Evolutionary conservation across 64 coral and sea anemone genomes (phyloP).

Genomic region (Stichodactyla mertensii): DNA sequence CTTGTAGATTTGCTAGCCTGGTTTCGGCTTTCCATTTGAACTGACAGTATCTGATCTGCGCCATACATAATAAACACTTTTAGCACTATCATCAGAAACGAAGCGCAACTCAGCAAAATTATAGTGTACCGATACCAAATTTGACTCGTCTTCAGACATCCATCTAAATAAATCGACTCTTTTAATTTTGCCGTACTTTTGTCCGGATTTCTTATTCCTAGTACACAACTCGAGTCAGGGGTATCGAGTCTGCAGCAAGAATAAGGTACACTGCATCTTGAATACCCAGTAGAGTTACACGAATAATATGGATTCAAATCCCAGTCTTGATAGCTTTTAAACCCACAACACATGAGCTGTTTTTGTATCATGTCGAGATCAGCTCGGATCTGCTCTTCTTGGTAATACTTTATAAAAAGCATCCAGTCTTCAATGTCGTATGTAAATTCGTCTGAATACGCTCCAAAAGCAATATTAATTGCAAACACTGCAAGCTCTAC

Average conservation of each 20-base stretch:
- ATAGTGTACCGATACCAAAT: conserved; percentile 21
- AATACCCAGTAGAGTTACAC: background rate
- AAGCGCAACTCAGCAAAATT: background rate
- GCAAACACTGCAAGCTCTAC: background rate
- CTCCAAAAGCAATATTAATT: background rate
- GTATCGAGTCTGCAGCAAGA: conserved; percentile 1
- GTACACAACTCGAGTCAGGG: background rate
- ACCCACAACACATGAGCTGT: conserved; percentile 23
- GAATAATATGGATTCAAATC: conserved; percentile 19
- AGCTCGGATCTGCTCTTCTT: conserved; percentile 12
- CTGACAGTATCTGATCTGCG: background rate
- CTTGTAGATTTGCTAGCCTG: background rate
- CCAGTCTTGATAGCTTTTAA: conserved; percentile 28
- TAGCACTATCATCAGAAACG: background rate
- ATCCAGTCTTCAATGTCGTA: background rate
- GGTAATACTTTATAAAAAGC: conserved; percentile 22
- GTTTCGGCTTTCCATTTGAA: background rate
- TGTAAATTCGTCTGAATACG: background rate
- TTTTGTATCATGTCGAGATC: conserved; percentile 12
- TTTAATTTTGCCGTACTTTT: background rate
- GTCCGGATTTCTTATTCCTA: background rate
- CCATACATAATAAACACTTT: background rate
- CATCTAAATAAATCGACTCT: conserved; percentile 11
- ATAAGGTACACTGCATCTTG: conserved; percentile 13
- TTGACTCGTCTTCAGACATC: conserved; percentile 12